Conservation (phyloP, 2,113 vertebrate species). For the Osmerus mordax region DNA sequence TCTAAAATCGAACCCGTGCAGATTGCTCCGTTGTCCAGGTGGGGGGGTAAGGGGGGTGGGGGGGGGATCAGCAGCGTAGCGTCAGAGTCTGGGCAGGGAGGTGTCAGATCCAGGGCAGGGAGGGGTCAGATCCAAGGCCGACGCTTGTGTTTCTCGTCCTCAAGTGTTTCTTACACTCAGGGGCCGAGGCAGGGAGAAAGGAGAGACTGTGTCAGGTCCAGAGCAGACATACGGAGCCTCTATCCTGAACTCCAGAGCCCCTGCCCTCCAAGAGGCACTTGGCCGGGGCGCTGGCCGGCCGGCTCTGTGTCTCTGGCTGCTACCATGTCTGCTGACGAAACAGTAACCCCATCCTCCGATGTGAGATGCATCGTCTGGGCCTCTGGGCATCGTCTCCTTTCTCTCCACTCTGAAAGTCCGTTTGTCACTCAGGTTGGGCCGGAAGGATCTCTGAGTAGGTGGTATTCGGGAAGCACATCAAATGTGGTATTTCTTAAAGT, state of each 20-base stretch:
- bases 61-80: too few species aligned
- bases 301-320: slow-evolving; percentile 39
- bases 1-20: slow-evolving; percentile 46
- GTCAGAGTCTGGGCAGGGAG: too few species aligned
- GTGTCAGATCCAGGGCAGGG: not conserved
- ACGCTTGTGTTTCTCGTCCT: not conserved
- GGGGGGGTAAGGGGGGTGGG: too few species aligned
- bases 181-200: slow-evolving; percentile 33
- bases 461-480: slow-evolving; percentile 2
- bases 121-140: not conserved
- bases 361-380: slow-evolving; percentile 43
- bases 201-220: slow-evolving; percentile 36
- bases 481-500: slow-evolving; percentile 37
- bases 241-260: slow-evolving; percentile 26
- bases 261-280: slow-evolving; percentile 34
- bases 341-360: slow-evolving; percentile 53
- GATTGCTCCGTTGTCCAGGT: slow-evolving; percentile 28
- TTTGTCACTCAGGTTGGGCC: slow-evolving; percentile 16
- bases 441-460: not conserved
- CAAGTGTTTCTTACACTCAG: slow-evolving; percentile 8
- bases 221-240: slow-evolving; percentile 24
- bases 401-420: slow-evolving; percentile 26
- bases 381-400: slow-evolving; percentile 25
- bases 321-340: slow-evolving; percentile 57
- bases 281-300: slow-evolving; percentile 43